phyloP scores from a whole-genome alignment of 2,797 vertebrate genomes.

The Notolabrus celidotus region DNA sequence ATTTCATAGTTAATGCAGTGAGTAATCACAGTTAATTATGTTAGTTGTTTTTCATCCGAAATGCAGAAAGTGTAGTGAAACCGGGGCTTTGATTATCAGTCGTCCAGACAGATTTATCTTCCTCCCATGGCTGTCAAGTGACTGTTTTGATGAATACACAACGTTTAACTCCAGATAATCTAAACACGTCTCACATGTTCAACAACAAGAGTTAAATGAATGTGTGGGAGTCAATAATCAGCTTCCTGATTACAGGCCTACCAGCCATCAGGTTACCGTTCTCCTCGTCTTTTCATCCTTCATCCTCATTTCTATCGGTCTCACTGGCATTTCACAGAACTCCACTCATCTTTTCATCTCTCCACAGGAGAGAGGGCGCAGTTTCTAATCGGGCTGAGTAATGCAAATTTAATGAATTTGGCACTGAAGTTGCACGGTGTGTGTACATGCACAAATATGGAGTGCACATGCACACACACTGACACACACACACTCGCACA shows the following conservation, averaged over 20 bases:
- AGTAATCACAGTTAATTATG: neutral
- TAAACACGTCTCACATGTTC: neutral
- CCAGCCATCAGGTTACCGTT: constrained; percentile 21
- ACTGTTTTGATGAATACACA: neutral
- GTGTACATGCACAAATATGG: neutral
- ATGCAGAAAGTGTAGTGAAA: neutral
- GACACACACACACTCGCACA: constrained; percentile 5
- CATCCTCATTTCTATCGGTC: constrained; percentile 26
- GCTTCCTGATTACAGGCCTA: constrained; percentile 11
- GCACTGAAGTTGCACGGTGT: constrained; percentile 39
- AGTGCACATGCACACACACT: neutral
- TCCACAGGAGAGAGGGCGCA: constrained; percentile 51
- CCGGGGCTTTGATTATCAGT: neutral
- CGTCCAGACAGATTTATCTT: neutral
- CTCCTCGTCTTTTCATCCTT: constrained; percentile 22
- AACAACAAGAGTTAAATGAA: neutral
- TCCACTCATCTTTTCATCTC: constrained; percentile 60
- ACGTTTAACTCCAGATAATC: neutral
- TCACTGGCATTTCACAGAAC: constrained; percentile 33
- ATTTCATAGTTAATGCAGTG: neutral
- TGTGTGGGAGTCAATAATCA: constrained; percentile 9
- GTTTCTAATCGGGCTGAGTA: constrained; percentile 70
- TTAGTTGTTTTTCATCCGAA: neutral
- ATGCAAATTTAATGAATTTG: constrained; percentile 78
- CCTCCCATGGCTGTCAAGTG: neutral